Conservation (phyloP, 2,113 vertebrate species). For the Embiotoca jacksoni region DNA sequence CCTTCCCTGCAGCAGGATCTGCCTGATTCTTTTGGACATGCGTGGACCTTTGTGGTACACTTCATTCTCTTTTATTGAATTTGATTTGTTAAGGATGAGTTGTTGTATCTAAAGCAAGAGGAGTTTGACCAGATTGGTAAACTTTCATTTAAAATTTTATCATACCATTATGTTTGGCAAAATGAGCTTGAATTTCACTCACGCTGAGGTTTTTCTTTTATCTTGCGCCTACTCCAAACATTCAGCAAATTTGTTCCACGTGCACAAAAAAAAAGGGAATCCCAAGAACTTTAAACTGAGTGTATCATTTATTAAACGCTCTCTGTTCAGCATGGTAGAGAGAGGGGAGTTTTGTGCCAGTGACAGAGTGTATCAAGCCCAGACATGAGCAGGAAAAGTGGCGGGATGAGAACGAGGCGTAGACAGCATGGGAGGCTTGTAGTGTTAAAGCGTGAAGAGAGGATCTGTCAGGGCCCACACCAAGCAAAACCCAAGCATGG, state of each 20-base stretch:
- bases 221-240: slow-evolving; percentile 47
- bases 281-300: slow-evolving; percentile 71
- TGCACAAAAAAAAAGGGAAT: slow-evolving; percentile 71
- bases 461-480: slow-evolving; percentile 48
- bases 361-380: slow-evolving; percentile 66
- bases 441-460: slow-evolving; percentile 48
- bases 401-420: slow-evolving; percentile 28
- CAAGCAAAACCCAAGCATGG: slow-evolving; percentile 44
- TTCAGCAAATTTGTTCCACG: slow-evolving; percentile 70
- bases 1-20: slow-evolving; percentile 44
- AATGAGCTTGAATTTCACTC: slow-evolving; percentile 52
- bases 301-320: slow-evolving; percentile 70
- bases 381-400: slow-evolving; percentile 57
- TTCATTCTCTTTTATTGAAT: slow-evolving; percentile 63
- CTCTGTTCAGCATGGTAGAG: slow-evolving; percentile 46
- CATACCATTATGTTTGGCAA: slow-evolving; percentile 67
- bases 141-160: slow-evolving; percentile 63
- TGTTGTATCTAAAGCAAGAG: slow-evolving; percentile 51
- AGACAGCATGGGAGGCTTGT: slow-evolving; percentile 27
- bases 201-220: slow-evolving; percentile 54
- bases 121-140: slow-evolving; percentile 52
- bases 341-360: slow-evolving; percentile 38
- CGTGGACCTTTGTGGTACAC: slow-evolving; percentile 66
- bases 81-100: slow-evolving; percentile 61
- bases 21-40: slow-evolving; percentile 64